A percentile compares a stretch with the other conserved stretches of the same genome.
Evolutionary conservation across 2,888 invertebrate genomes (phyloP).

Genomic region (Strigamia maritima): DNA sequence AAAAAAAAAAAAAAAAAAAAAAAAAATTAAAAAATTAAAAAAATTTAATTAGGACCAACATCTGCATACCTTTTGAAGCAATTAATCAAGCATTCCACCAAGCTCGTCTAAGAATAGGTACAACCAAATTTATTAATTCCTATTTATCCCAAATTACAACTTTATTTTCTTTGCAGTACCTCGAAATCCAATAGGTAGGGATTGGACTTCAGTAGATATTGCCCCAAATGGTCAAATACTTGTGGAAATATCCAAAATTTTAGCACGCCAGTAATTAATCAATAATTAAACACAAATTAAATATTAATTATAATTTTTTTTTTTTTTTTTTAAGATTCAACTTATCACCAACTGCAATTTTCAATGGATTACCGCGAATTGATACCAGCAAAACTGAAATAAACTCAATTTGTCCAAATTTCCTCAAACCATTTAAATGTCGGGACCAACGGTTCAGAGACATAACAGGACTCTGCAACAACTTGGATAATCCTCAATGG

Average conservation of each 20-base stretch:
- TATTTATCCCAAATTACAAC: neutral
- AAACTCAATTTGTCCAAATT: constrained; percentile 50
- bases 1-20: neutral
- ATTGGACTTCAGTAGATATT: constrained; percentile 43
- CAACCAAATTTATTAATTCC: constrained; percentile 8
- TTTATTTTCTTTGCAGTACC: constrained; percentile 37
- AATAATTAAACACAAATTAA: neutral
- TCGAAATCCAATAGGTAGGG: constrained; percentile 39
- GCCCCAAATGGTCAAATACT: constrained; percentile 45
- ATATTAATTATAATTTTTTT: neutral
- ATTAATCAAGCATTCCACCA: constrained; percentile 83
- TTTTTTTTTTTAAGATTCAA: constrained; percentile 47
- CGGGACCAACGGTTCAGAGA: constrained; percentile 50
- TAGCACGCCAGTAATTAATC: constrained; percentile 45
- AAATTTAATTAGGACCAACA: neutral
- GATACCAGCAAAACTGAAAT: constrained; percentile 52
- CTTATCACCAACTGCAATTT: constrained; percentile 50
- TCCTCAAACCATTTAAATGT: constrained; percentile 49
- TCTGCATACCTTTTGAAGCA: constrained; percentile 83
- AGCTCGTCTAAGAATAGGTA: constrained; percentile 81
- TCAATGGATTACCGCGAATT: constrained; percentile 50
- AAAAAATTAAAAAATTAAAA: no score
- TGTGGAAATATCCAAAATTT: constrained; percentile 44
- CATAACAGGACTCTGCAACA: constrained; percentile 54
- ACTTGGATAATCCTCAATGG: constrained; percentile 53